Percentiles rank a stretch among this genome's conserved stretches.
phyloP scores from a whole-genome alignment of 2,888 invertebrate species.

The Dugesia japonica region DNA sequence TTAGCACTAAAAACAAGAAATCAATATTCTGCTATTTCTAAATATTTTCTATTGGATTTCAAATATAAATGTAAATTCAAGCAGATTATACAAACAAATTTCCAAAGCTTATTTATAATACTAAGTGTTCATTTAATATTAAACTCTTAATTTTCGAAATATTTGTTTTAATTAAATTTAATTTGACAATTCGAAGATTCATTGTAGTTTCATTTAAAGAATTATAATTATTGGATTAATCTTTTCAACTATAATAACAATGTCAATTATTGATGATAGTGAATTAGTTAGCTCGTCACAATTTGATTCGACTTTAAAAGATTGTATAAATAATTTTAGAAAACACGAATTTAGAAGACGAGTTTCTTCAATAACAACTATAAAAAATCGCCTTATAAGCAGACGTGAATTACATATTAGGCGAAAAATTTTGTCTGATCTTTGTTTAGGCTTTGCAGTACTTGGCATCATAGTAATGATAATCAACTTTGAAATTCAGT shows the following conservation, averaged over 20 bases:
- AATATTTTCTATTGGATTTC: not conserved
- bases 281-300: not conserved
- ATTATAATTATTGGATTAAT: not conserved
- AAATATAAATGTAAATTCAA: not conserved
- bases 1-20: not conserved
- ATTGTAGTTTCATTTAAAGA: not conserved
- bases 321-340: conserved; percentile 1
- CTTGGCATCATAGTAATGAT: not conserved
- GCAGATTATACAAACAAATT: conserved; percentile 11
- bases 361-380: not conserved
- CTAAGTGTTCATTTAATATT: no score
- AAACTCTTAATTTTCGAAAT: no score
- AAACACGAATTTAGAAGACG: not conserved
- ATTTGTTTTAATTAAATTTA: no score
- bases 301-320: not conserved
- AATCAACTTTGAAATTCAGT: not conserved
- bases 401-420: not conserved
- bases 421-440: not conserved
- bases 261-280: not conserved
- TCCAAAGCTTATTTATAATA: not conserved
- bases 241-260: not conserved
- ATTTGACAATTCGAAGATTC: no score
- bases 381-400: not conserved
- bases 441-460: not conserved
- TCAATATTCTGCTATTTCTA: not conserved